phyloP scores from a whole-genome alignment of 2,797 vertebrate genomes.

The Merluccius polli region DNA sequence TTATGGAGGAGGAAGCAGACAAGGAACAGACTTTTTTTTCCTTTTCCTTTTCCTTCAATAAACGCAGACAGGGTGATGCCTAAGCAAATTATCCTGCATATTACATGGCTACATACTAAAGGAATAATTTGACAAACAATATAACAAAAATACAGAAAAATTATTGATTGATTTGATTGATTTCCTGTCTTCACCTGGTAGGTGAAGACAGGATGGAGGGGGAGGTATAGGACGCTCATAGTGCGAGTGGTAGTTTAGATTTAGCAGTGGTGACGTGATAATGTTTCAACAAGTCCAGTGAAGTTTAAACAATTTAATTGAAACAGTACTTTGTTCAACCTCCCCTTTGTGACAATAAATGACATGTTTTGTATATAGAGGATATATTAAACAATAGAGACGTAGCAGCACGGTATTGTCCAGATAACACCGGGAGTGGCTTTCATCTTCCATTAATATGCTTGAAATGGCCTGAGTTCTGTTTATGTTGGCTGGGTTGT shows the following conservation, averaged over 20 bases:
- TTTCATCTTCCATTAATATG: neutral
- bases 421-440: neutral
- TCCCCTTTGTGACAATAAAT: neutral
- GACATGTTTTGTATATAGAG: neutral
- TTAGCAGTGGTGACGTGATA: too few species aligned
- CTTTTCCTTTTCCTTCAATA: too few species aligned
- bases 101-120: too few species aligned
- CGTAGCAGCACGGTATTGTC: neutral
- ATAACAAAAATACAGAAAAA: too few species aligned
- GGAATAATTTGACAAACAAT: too few species aligned
- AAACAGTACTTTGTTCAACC: neutral
- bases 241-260: neutral
- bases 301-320: neutral
- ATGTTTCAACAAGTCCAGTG: neutral
- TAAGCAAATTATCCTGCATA: too few species aligned
- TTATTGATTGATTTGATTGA: too few species aligned
- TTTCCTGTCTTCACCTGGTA: neutral
- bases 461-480: neutral
- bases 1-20: too few species aligned
- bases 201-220: neutral
- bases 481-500: neutral
- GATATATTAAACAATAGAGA: neutral
- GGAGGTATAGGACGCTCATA: neutral
- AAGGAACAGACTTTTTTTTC: too few species aligned
- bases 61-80: too few species aligned